These are phyloP conservation scores for Sesamia inferens DNA, from an alignment of 2,888 invertebrate genomes.

Conservation along the genomic window DNA sequence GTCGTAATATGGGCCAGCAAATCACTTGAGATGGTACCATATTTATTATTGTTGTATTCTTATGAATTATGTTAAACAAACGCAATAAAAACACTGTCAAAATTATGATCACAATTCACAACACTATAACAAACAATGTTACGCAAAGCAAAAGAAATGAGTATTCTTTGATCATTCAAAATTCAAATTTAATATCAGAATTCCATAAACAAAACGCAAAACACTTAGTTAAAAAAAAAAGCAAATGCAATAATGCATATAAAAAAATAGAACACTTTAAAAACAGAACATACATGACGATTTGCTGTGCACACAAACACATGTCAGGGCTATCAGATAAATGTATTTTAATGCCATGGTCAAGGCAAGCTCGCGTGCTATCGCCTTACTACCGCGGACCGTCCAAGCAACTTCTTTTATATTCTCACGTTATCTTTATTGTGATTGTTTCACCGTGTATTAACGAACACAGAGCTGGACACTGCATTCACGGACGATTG, in stretches of 20 bases:
- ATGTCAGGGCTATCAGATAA: conserved; percentile 76
- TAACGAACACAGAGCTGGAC: conserved; percentile 48
- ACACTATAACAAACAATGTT: conserved; percentile 14
- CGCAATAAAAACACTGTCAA: conserved; percentile 7
- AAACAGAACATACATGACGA: conserved; percentile 79
- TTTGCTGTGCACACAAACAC: conserved; percentile 80
- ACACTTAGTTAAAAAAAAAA: background rate
- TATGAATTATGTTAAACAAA: background rate
- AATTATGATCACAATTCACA: conserved; percentile 27
- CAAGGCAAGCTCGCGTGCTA: conserved; percentile 80
- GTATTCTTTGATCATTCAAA: background rate
- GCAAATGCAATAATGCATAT: conserved; percentile 16
- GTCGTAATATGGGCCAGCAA: too few species aligned
- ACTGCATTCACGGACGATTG: conserved; percentile 35
- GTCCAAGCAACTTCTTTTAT: conserved; percentile 79
- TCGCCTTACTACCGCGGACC: conserved; percentile 74
- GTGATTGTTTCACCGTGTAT: conserved; percentile 57
- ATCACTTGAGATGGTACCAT: background rate
- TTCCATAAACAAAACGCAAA: conserved; percentile 18
- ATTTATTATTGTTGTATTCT: conserved; percentile 2
- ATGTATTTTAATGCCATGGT: conserved; percentile 84
- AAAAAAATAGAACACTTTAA: conserved; percentile 36
- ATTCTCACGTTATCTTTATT: conserved; percentile 74
- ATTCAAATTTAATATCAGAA: conserved; percentile 27
- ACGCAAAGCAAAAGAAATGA: background rate